Percentiles rank a stretch among this genome's conserved stretches.
phyloP scores from a whole-genome alignment of 2,797 vertebrate species.

The Chrosomus eos region DNA sequence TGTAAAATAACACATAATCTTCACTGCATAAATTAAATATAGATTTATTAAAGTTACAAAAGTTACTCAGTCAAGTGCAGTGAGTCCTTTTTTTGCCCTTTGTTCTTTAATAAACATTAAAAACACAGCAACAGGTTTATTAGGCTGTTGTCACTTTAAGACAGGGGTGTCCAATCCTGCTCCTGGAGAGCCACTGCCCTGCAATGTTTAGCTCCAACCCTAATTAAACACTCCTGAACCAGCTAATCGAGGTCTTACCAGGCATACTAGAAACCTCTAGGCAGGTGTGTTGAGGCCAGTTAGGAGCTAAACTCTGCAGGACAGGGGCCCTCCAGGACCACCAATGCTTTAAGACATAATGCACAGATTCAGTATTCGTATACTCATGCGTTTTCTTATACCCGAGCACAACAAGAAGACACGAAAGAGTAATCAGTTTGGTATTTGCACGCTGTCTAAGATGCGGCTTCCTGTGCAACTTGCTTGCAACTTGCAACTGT shows the following conservation, averaged over 20 bases:
- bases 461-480: neutral
- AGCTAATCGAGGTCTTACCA: too few species aligned
- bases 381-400: neutral
- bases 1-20: neutral
- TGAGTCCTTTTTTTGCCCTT: neutral
- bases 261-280: too few species aligned
- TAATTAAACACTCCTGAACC: too few species aligned
- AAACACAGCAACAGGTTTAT: neutral
- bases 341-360: neutral
- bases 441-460: neutral
- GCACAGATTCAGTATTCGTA: neutral
- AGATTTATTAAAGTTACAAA: neutral
- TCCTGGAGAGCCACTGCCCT: too few species aligned
- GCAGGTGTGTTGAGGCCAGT: too few species aligned
- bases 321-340: too few species aligned
- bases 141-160: neutral
- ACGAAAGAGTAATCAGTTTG: neutral
- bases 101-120: neutral
- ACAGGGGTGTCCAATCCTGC: neutral
- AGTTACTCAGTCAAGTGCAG: neutral
- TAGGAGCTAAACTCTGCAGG: too few species aligned
- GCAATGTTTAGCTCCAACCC: too few species aligned
- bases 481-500: too few species aligned
- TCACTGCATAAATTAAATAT: neutral
- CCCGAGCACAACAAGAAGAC: neutral